Evolutionary conservation across 2,888 invertebrate genomes (phyloP).

Genomic region (Dolichomitus sp.): DNA sequence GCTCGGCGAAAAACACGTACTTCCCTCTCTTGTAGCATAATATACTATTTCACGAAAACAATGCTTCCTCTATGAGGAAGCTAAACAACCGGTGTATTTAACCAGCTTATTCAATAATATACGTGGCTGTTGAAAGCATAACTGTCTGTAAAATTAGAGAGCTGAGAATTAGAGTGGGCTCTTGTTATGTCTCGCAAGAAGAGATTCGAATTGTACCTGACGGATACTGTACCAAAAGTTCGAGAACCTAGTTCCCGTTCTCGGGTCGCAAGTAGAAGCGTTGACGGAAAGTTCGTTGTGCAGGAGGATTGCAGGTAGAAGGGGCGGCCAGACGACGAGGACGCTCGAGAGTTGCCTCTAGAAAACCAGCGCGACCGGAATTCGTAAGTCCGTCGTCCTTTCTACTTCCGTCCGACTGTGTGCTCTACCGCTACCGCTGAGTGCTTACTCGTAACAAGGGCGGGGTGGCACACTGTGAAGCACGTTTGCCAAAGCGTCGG

Average conservation of each 20-base stretch:
- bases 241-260: slow-evolving; percentile 36
- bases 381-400: slow-evolving; percentile 64
- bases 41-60: too few relatives aligned
- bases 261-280: slow-evolving; percentile 36
- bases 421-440: slow-evolving; percentile 31
- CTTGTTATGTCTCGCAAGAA: slow-evolving; percentile 8
- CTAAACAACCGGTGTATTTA: neutral
- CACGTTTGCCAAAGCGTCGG: slow-evolving; percentile 17
- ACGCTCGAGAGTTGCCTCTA: slow-evolving; percentile 61
- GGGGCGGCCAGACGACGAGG: slow-evolving; percentile 44
- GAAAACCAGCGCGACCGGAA: slow-evolving; percentile 64
- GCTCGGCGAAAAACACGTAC: too few relatives aligned
- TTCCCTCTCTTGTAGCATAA: too few relatives aligned
- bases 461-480: slow-evolving; percentile 21
- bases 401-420: slow-evolving; percentile 1
- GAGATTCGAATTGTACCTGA: slow-evolving; percentile 12
- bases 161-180: neutral
- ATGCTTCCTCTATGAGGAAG: too few relatives aligned
- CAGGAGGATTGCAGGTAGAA: slow-evolving; percentile 46
- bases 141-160: slow-evolving; percentile 2
- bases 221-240: slow-evolving; percentile 19
- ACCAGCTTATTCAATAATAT: neutral
- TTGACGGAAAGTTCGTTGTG: slow-evolving; percentile 50
- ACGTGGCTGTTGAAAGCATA: neutral
- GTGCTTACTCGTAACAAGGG: slow-evolving; percentile 21